phyloP scores from a whole-genome alignment of 2,797 vertebrate species.

The Nannoperca obscura region DNA sequence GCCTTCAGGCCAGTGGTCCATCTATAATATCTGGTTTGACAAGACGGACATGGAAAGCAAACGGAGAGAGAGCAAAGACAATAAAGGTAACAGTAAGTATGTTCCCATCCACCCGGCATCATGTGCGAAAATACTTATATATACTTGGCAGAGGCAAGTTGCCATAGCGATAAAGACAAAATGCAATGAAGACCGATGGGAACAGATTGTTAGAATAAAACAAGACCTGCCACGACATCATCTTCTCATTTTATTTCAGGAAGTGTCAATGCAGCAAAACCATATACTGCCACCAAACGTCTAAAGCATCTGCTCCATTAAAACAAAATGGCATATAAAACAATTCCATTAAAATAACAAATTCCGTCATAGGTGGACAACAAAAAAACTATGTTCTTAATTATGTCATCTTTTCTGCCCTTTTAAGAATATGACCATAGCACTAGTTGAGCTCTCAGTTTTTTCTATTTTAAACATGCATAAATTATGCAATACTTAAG shows the following conservation, averaged over 20 bases:
- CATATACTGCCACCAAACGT: background rate
- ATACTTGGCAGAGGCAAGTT: background rate
- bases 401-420: background rate
- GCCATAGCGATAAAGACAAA: no score
- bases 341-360: background rate
- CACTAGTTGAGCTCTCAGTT: background rate
- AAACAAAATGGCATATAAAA: background rate
- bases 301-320: background rate
- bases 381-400: background rate
- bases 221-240: no score
- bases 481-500: no score
- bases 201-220: no score
- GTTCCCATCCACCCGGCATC: conserved; percentile 6
- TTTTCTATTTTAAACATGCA: background rate
- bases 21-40: no score
- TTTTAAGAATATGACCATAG: background rate
- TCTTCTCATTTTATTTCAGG: no score
- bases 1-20: background rate
- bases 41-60: background rate
- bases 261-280: background rate
- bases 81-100: background rate
- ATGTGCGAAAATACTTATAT: conserved; percentile 4
- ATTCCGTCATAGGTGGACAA: no score
- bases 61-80: background rate
- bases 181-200: no score